Evolutionary conservation across 2,888 invertebrate species (phyloP).

Genomic region (Caenorhabditis sulstoni): DNA sequence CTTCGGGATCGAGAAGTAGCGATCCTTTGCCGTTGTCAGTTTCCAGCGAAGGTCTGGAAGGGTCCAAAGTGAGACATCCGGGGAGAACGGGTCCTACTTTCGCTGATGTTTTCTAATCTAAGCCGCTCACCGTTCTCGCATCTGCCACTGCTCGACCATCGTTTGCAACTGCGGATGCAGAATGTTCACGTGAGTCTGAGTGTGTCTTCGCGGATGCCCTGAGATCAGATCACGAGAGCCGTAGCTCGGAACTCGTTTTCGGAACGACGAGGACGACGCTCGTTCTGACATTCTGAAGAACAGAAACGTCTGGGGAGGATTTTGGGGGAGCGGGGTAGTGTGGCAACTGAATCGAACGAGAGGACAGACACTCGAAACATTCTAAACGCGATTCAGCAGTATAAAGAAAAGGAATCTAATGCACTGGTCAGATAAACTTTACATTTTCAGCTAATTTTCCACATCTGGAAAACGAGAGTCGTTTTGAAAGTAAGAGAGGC

Average conservation of each 20-base stretch:
- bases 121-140: slow-evolving; percentile 53
- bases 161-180: slow-evolving; percentile 41
- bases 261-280: slow-evolving; percentile 24
- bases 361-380: too few relatives aligned
- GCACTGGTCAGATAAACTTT: neutral
- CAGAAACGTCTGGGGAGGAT: too few relatives aligned
- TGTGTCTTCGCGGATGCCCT: slow-evolving; percentile 9
- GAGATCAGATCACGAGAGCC: slow-evolving; percentile 38
- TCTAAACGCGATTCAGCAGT: too few relatives aligned
- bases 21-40: slow-evolving; percentile 43
- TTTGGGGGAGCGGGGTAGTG: too few relatives aligned
- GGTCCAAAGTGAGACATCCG: neutral
- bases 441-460: too few relatives aligned
- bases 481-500: slow-evolving; percentile 1
- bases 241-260: slow-evolving; percentile 37
- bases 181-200: slow-evolving; percentile 22
- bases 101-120: neutral
- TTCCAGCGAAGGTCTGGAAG: slow-evolving; percentile 54
- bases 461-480: too few relatives aligned
- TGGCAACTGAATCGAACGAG: too few relatives aligned
- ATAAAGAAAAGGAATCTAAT: too few relatives aligned
- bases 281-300: slow-evolving; percentile 27
- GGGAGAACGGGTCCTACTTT: too few relatives aligned
- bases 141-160: slow-evolving; percentile 55
- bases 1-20: slow-evolving; percentile 27